Evolutionary conservation across 2,113 vertebrate species (phyloP).

Genomic region (Forbesichthys agassizii): DNA sequence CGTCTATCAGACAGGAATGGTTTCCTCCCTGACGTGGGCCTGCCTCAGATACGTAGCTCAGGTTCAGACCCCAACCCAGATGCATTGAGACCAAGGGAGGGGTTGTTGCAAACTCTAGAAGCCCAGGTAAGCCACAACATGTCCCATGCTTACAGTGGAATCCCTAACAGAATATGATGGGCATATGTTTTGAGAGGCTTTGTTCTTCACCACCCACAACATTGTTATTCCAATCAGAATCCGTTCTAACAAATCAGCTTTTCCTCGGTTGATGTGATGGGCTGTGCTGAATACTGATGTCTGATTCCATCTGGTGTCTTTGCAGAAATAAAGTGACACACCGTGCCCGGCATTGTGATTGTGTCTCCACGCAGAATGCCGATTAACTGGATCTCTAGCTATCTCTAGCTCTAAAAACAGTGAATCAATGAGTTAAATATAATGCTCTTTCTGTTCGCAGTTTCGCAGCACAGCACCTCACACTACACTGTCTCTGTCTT

Average conservation of each 20-base stretch:
- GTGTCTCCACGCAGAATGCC: background rate
- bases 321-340: background rate
- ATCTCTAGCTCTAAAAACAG: no score
- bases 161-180: conserved; percentile 4
- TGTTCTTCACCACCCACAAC: conserved; percentile 1
- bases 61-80: no score
- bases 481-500: background rate
- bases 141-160: background rate
- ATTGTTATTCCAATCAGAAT: conserved; percentile 17
- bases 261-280: conserved; percentile 9
- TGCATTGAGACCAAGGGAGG: no score
- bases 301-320: background rate
- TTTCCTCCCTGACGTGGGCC: no score
- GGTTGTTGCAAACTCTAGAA: background rate
- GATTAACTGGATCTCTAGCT: background rate
- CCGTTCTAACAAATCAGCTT: conserved; percentile 23
- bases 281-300: conserved; percentile 37
- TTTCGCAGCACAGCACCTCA: background rate
- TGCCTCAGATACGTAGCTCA: no score
- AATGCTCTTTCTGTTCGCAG: background rate
- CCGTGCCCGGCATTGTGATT: background rate
- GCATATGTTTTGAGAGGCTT: conserved; percentile 8
- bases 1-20: no score
- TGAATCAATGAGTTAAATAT: background rate
- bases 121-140: background rate